Conservation (phyloP, 1,140 invertebrate species). For the Caerostris darwini region DNA sequence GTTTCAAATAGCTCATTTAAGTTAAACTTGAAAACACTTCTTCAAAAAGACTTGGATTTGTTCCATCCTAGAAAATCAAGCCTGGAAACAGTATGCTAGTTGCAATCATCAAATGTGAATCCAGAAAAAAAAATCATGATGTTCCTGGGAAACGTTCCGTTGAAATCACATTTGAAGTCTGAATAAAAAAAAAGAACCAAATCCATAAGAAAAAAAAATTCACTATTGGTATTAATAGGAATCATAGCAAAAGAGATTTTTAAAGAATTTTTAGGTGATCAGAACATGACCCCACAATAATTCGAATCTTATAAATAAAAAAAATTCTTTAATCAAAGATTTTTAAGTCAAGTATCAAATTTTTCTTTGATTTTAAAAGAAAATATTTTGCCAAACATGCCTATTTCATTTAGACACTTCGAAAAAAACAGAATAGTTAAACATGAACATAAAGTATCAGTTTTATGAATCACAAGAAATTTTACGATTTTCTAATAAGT, state of each 20-base stretch:
- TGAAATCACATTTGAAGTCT: constrained; percentile 23
- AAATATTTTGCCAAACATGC: background rate
- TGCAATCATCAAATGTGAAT: background rate
- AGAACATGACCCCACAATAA: background rate
- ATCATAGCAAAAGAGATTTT: background rate
- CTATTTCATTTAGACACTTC: no score
- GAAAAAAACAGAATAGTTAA: no score
- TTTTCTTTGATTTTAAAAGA: background rate
- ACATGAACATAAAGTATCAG: no score
- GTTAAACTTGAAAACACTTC: constrained; percentile 16
- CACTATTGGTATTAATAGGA: background rate
- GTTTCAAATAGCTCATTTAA: constrained; percentile 19
- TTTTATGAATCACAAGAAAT: no score
- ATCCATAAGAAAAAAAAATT: background rate
- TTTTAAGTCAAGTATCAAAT: background rate
- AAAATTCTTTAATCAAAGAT: background rate
- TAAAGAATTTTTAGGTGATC: background rate
- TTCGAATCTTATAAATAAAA: background rate
- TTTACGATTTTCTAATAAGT: no score
- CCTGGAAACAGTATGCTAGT: constrained; percentile 17
- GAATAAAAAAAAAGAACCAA: constrained; percentile 1
- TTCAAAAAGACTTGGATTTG: constrained; percentile 29
- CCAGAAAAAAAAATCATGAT: constrained; percentile 52
- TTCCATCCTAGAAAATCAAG: constrained; percentile 13
- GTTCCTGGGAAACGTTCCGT: constrained; percentile 53